These are phyloP conservation scores for Microcebus ravelobensis DNA, from an alignment of 2,113 vertebrate genomes.

Conservation along the genomic window DNA sequence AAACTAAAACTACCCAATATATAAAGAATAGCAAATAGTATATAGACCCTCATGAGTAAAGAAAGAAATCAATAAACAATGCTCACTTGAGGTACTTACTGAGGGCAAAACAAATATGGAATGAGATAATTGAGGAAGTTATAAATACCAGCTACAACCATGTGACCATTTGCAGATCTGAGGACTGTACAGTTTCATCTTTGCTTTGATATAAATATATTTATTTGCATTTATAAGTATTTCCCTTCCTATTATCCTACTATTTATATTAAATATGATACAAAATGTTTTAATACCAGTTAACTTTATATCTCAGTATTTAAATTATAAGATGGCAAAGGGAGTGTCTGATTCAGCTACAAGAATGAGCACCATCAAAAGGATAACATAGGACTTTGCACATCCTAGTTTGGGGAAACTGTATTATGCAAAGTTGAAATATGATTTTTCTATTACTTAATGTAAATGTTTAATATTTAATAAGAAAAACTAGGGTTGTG, in stretches of 20 bases:
- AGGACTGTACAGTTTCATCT: neutral
- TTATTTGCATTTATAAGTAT: neutral
- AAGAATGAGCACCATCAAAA: neutral
- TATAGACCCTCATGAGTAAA: neutral
- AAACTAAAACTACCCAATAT: neutral
- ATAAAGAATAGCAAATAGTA: neutral
- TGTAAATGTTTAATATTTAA: neutral
- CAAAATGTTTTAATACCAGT: neutral
- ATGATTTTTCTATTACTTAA: neutral
- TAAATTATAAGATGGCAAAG: neutral
- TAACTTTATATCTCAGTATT: neutral
- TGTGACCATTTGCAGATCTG: neutral
- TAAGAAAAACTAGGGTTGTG: neutral
- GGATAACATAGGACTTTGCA: neutral
- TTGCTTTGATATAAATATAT: neutral
- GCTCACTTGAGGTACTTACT: neutral
- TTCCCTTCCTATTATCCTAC: neutral
- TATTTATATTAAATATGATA: neutral
- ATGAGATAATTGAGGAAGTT: neutral
- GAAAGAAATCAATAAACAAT: neutral
- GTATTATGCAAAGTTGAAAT: neutral
- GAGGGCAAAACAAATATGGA: neutral
- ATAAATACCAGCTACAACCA: neutral
- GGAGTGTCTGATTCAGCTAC: neutral
- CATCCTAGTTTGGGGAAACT: neutral